Percentiles rank a stretch among this genome's conserved stretches.
These are phyloP conservation scores for Eristalis intricaria DNA, from an alignment of 2,888 invertebrate genomes.

Conservation along the genomic window DNA sequence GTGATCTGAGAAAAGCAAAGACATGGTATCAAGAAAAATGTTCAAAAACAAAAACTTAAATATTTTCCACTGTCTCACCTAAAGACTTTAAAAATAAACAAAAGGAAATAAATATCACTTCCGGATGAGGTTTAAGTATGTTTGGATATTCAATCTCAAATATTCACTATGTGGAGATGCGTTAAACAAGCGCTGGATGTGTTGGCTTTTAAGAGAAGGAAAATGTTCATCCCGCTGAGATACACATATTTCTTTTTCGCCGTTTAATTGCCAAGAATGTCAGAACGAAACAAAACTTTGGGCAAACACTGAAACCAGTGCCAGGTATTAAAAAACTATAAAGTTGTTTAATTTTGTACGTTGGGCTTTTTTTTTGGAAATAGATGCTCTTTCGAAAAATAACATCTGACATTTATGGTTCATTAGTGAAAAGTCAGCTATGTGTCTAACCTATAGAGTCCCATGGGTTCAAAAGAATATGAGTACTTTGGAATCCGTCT, in stretches of 20 bases:
- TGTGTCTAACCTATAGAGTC: slow-evolving; percentile 7
- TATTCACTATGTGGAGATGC: slow-evolving; percentile 35
- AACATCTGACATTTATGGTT: slow-evolving; percentile 22
- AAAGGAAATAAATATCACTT: slow-evolving; percentile 41
- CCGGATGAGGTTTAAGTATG: slow-evolving; percentile 54
- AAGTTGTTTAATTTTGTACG: slow-evolving; percentile 38
- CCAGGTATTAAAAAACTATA: slow-evolving; percentile 45
- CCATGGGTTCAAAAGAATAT: not conserved
- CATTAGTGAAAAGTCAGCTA: slow-evolving; percentile 15
- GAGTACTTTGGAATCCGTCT: not conserved
- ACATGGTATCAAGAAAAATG: too few relatives aligned
- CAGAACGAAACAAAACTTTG: not conserved
- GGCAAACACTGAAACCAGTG: not conserved
- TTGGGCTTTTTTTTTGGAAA: not conserved
- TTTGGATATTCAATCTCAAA: slow-evolving; percentile 58
- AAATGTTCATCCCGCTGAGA: not conserved
- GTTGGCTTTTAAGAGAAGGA: slow-evolving; percentile 15
- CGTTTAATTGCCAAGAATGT: not conserved
- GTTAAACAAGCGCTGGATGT: slow-evolving; percentile 33
- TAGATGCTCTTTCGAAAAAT: not conserved
- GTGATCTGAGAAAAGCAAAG: not conserved
- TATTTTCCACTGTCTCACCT: slow-evolving; percentile 59
- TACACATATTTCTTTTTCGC: not conserved
- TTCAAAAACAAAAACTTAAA: not conserved
- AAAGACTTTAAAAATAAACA: slow-evolving; percentile 39